Conservation (phyloP, 1,140 invertebrate species). For the Dendrolimus punctatus region DNA sequence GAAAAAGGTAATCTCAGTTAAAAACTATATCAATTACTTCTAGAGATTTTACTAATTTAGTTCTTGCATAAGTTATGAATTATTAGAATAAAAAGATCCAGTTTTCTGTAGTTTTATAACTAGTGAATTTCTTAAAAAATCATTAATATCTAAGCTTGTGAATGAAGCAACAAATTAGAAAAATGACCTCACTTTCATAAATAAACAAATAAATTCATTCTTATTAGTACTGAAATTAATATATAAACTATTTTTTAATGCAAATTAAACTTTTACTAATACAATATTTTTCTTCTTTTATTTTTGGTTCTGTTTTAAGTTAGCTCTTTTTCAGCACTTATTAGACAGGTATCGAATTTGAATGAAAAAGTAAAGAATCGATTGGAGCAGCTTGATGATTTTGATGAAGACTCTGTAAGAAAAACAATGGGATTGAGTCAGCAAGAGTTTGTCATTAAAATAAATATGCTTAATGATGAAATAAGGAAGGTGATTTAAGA, state of each 20-base stretch:
- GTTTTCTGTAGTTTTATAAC: no score
- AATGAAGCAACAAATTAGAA: no score
- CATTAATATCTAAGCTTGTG: no score
- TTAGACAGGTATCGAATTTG: constrained; percentile 84
- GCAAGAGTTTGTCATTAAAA: constrained; percentile 90
- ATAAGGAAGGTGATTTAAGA: constrained; percentile 74
- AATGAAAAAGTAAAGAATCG: constrained; percentile 93
- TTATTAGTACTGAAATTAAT: no score
- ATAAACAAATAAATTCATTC: no score
- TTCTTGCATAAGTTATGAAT: no score
- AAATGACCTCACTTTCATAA: no score
- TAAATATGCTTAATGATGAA: constrained; percentile 93
- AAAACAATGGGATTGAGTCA: constrained; percentile 93
- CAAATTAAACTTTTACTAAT: constrained; percentile 3
- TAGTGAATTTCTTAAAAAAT: no score
- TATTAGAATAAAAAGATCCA: no score
- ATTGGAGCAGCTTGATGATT: constrained; percentile 94
- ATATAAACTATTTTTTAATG: no score
- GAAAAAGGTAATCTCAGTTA: constrained; percentile 78
- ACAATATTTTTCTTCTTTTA: constrained; percentile 23
- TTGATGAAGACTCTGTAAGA: constrained; percentile 90
- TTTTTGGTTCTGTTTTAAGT: constrained; percentile 52
- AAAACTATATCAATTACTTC: neutral
- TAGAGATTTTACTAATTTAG: no score
- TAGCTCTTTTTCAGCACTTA: constrained; percentile 76